A percentile compares a stretch with the other conserved stretches of the same genome.
These are phyloP conservation scores for Drosophila littoralis DNA, from an alignment of 1,140 invertebrate genomes.

Conservation along the genomic window DNA sequence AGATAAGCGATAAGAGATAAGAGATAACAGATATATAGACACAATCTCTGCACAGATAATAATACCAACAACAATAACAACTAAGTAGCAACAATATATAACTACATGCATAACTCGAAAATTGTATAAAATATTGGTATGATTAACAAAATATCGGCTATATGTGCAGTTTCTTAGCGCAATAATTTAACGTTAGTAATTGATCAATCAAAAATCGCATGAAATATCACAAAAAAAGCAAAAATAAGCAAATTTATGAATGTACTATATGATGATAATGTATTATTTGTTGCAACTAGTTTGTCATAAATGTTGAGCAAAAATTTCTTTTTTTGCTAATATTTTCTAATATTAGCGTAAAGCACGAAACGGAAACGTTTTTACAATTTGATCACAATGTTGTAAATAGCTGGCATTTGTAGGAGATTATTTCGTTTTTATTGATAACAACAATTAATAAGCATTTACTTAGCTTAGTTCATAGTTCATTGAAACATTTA, in stretches of 20 bases:
- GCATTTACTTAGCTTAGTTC: constrained; percentile 43
- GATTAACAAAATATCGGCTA: not conserved
- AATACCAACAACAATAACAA: constrained; percentile 19
- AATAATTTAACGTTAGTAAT: constrained; percentile 28
- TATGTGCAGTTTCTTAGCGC: constrained; percentile 16
- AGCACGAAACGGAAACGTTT: constrained; percentile 23
- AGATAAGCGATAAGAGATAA: not conserved
- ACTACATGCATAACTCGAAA: constrained; percentile 13
- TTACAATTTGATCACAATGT: constrained; percentile 7
- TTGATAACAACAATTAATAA: constrained; percentile 39
- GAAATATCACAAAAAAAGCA: constrained; percentile 8
- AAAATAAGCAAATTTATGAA: constrained; percentile 25
- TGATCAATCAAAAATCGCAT: constrained; percentile 28
- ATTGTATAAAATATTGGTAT: constrained; percentile 29
- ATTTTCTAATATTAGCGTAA: constrained; percentile 40
- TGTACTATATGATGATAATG: constrained; percentile 38
- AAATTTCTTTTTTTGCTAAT: too few relatives aligned
- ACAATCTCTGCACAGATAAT: constrained; percentile 19
- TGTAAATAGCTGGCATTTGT: constrained; percentile 49
- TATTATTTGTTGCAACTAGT: constrained; percentile 51
- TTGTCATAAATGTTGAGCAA: constrained; percentile 25
- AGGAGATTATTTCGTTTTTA: constrained; percentile 8
- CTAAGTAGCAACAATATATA: constrained; percentile 21
- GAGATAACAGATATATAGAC: constrained; percentile 12
- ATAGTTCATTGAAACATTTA: constrained; percentile 33